Conservation (phyloP, 2,888 invertebrate species). For the Agrochola litura region DNA sequence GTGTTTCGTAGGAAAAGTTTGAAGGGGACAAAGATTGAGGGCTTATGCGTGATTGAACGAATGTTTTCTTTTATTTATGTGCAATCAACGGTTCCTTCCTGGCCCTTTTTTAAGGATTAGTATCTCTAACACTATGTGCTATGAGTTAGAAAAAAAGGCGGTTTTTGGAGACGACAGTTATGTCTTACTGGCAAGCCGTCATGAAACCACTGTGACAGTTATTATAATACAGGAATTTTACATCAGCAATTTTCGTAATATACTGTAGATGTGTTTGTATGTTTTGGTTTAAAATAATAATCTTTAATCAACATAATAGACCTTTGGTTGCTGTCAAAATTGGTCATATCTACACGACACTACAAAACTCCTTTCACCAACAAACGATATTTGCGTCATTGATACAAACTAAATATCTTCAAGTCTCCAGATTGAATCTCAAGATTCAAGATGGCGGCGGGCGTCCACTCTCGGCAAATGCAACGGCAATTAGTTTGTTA, state of each 20-base stretch:
- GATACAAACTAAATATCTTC: conserved; percentile 20
- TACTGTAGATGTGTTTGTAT: background rate
- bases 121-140: too few species aligned
- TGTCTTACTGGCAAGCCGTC: background rate
- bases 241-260: background rate
- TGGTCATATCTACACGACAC: background rate
- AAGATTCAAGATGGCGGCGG: conserved; percentile 41
- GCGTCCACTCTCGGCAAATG: conserved; percentile 49
- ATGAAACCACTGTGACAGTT: background rate
- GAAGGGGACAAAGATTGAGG: conserved; percentile 25
- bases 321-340: background rate
- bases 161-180: background rate
- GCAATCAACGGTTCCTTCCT: background rate
- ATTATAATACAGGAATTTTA: background rate
- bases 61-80: conserved; percentile 10
- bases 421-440: conserved; percentile 62
- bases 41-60: background rate
- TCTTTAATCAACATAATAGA: background rate
- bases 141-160: too few species aligned
- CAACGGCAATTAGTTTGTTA: conserved; percentile 71
- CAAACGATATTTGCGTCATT: background rate
- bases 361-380: background rate
- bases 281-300: background rate
- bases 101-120: background rate
- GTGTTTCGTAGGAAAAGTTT: conserved; percentile 49